phyloP scores from a whole-genome alignment of 2,797 vertebrate species.

The Calcarius lapponicus region DNA sequence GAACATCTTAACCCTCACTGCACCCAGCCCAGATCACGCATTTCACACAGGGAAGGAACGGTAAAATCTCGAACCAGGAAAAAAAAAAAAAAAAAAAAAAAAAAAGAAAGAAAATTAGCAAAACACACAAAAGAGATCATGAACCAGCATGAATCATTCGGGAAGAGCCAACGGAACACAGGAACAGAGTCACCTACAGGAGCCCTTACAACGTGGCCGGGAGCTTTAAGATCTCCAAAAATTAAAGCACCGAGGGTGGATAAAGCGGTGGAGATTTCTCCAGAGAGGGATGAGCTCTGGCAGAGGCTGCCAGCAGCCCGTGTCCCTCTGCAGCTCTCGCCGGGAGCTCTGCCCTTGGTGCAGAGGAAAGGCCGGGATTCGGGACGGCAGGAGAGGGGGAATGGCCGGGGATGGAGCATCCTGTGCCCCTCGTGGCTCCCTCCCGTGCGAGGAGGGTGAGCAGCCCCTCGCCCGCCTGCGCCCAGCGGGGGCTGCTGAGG shows the following conservation, averaged over 20 bases:
- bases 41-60: not conserved
- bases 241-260: not conserved
- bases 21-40: not conserved
- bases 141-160: not conserved
- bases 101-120: not conserved
- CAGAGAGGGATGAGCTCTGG: not conserved
- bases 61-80: not conserved
- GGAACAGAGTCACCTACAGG: not conserved
- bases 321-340: not conserved
- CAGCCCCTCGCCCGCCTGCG: not conserved
- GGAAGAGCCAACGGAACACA: not conserved
- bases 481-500: not conserved
- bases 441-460: not conserved
- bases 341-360: not conserved
- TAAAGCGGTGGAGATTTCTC: not conserved
- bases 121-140: not conserved
- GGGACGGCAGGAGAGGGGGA: constrained; percentile 11
- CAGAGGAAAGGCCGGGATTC: not conserved
- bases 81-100: not conserved
- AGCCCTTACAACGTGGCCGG: not conserved
- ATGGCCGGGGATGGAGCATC: not conserved
- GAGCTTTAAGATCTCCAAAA: not conserved
- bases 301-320: not conserved
- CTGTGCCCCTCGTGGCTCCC: rapidly evolving
- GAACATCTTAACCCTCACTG: not conserved